These are phyloP conservation scores for Cenopis cana DNA, from an alignment of 2,888 invertebrate genomes.

Conservation along the genomic window DNA sequence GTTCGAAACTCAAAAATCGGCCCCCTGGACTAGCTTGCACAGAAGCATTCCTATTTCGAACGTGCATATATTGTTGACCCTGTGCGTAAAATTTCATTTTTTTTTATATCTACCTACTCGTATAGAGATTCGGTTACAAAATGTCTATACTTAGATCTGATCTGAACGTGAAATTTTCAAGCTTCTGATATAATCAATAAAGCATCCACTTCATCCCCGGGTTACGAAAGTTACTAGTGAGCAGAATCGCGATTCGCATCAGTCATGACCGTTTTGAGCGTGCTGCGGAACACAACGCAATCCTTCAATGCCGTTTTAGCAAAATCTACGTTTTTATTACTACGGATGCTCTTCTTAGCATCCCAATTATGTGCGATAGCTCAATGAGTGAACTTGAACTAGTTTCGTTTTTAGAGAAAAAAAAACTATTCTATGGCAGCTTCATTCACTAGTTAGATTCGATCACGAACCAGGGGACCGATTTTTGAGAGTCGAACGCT, in stretches of 20 bases:
- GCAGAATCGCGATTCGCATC: constrained; percentile 55
- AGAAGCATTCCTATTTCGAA: background rate
- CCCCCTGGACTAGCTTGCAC: background rate
- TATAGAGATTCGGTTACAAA: background rate
- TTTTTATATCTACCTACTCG: too few species aligned
- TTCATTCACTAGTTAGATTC: constrained; percentile 13
- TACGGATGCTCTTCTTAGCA: constrained; percentile 30
- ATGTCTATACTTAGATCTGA: background rate
- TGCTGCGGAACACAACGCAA: constrained; percentile 60
- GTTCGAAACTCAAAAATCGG: too few species aligned
- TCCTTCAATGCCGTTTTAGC: constrained; percentile 59
- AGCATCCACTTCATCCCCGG: constrained; percentile 31
- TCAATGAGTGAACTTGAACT: constrained; percentile 19
- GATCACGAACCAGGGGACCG: too few species aligned
- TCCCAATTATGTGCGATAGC: constrained; percentile 20
- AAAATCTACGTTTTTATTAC: constrained; percentile 38
- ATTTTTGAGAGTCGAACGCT: too few species aligned
- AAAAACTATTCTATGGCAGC: background rate
- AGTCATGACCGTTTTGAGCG: constrained; percentile 65
- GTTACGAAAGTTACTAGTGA: constrained; percentile 52
- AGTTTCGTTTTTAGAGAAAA: background rate
- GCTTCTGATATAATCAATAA: constrained; percentile 18
- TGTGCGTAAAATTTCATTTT: too few species aligned
- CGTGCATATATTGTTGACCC: too few species aligned
- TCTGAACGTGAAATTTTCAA: background rate